These are phyloP conservation scores for Pangasianodon hypophthalmus DNA, from an alignment of 2,113 vertebrate genomes.

Conservation along the genomic window DNA sequence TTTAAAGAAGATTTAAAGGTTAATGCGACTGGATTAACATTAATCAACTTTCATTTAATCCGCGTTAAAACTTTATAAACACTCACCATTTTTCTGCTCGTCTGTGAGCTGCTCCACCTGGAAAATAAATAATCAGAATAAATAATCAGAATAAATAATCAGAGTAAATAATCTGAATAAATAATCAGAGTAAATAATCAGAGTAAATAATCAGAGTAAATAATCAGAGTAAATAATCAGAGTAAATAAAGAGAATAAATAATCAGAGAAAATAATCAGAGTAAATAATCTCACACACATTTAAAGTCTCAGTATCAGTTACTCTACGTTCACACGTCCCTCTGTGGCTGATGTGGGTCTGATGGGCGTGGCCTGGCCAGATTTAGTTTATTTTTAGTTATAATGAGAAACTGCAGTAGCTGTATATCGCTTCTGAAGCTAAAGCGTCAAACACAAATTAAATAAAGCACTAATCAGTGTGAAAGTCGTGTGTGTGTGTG, in stretches of 20 bases:
- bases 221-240: too few relatives aligned
- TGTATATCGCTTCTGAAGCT: too few relatives aligned
- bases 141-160: background rate
- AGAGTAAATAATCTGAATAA: too few relatives aligned
- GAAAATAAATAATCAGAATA: background rate
- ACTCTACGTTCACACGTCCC: background rate
- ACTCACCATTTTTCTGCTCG: slow-evolving; percentile 77
- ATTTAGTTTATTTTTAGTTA: background rate
- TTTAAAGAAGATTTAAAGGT: background rate
- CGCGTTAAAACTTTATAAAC: background rate
- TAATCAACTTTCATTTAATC: background rate
- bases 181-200: too few relatives aligned
- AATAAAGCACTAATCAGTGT: background rate
- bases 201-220: too few relatives aligned
- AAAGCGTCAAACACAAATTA: background rate
- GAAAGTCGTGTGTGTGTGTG: background rate
- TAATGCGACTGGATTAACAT: background rate
- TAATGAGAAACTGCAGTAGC: background rate
- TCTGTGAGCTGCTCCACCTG: slow-evolving; percentile 78
- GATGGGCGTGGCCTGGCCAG: background rate
- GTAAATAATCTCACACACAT: background rate
- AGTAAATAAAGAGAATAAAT: background rate
- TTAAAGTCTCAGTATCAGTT: background rate
- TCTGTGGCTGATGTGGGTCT: background rate
- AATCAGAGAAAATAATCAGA: background rate